These are phyloP conservation scores for Chaitophorus viminalis DNA, from an alignment of 2,888 invertebrate species.

Conservation along the genomic window DNA sequence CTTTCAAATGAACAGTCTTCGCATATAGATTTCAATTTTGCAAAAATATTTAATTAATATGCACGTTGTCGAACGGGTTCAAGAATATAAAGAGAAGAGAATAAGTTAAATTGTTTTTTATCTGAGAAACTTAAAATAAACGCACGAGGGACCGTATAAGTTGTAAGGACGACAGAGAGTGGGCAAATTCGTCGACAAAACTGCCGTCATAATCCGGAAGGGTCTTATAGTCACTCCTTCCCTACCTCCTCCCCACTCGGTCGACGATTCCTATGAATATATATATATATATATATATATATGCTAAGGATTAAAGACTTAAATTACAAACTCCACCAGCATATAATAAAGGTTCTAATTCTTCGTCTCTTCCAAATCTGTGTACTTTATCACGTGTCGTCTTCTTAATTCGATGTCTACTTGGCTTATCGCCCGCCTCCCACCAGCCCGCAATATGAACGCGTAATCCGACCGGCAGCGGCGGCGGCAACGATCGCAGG, in stretches of 20 bases:
- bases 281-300: constrained; percentile 2
- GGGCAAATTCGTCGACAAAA: constrained; percentile 56
- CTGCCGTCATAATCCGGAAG: constrained; percentile 60
- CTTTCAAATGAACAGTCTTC: neutral
- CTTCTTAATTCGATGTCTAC: constrained; percentile 60
- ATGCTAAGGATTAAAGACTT: constrained; percentile 55
- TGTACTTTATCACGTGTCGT: constrained; percentile 62
- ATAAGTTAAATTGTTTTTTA: constrained; percentile 12
- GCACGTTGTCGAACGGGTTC: neutral
- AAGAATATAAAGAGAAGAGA: neutral
- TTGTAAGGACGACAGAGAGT: constrained; percentile 7
- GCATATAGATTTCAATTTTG: neutral
- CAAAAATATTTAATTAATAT: constrained; percentile 3
- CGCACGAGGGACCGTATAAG: constrained; percentile 14
- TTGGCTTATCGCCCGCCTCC: constrained; percentile 59
- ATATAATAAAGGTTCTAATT: constrained; percentile 61
- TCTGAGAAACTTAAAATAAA: constrained; percentile 58
- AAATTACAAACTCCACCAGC: constrained; percentile 60
- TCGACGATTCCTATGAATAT: constrained; percentile 31
- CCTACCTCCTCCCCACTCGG: neutral
- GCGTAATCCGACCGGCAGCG: neutral
- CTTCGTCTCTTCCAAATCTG: constrained; percentile 59
- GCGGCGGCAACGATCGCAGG: constrained; percentile 8
- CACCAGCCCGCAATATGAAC: neutral
- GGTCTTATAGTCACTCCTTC: constrained; percentile 41